Percentiles rank a stretch among this genome's conserved stretches.
Conservation (phyloP, 2,797 vertebrate species). For the Microctenopoma stevenorrisi region DNA sequence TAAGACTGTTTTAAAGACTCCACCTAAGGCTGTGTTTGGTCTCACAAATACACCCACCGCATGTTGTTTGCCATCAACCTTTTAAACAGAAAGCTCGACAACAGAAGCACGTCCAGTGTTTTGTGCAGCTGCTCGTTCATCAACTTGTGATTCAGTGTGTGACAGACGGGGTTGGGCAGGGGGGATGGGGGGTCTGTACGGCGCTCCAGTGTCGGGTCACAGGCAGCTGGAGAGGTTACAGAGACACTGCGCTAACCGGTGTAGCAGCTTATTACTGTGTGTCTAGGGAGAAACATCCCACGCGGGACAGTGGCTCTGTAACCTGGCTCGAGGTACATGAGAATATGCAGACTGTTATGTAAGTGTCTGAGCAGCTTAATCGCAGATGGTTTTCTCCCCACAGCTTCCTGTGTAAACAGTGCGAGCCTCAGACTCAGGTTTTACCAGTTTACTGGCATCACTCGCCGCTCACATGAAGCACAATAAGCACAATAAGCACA, state of each 20-base stretch:
- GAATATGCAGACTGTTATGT: constrained; percentile 68
- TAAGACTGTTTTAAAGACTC: neutral
- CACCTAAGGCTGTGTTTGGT: neutral
- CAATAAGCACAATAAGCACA: constrained; percentile 50
- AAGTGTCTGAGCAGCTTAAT: constrained; percentile 66
- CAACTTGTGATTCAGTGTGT: constrained; percentile 47
- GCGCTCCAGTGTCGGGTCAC: constrained; percentile 39
- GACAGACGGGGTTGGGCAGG: constrained; percentile 28
- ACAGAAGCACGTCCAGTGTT: constrained; percentile 25
- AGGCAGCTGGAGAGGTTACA: constrained; percentile 47
- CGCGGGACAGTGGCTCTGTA: constrained; percentile 22
- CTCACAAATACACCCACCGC: neutral
- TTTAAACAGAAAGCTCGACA: constrained; percentile 32
- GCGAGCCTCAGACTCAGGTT: constrained; percentile 61
- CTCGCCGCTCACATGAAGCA: constrained; percentile 55
- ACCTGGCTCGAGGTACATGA: constrained; percentile 45
- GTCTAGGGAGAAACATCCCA: constrained; percentile 9
- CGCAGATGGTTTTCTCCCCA: constrained; percentile 49
- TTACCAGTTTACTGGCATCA: constrained; percentile 67
- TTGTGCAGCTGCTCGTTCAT: constrained; percentile 55
- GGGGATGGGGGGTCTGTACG: constrained; percentile 38
- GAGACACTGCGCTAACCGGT: constrained; percentile 22
- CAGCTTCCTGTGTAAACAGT: constrained; percentile 71
- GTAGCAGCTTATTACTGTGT: neutral
- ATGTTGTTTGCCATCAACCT: constrained; percentile 1